Evolutionary conservation across 2,113 vertebrate genomes (phyloP), one percentile per base, ranked within the genome.

Genomic region (Sphyrna mokarran): DNA sequence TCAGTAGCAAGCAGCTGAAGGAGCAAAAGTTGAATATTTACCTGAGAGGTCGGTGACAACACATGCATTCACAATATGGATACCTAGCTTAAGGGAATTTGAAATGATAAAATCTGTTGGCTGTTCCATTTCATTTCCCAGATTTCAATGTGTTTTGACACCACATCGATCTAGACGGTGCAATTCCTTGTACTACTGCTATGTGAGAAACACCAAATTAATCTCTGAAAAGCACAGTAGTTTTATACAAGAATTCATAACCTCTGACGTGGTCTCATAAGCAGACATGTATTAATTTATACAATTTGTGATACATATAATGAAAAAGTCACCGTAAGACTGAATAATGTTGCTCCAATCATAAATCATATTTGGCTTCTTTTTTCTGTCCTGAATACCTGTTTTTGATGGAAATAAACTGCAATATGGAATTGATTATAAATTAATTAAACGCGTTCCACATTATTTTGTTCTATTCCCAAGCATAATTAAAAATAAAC

Each of bases 111-210:
- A 85, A 22, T 40, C 43, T 85, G 37, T 85, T 43, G 83, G 83
- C 83, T 85, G 37, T 86, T 86, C 83, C 40, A 43, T 86, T 86
- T 86, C 83, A 86, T 20, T 86, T 86, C 83, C 40, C 83, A 86
- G 18, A 86, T 20, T 40, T 43, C 16, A 40, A 20, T 40, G 11
- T 29, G 58, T 87, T 23, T 23, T 54, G 43, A 54, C 43, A 87
- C 85, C 54, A 48, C 85, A 54, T 87, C 40, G 54, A 87, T 87
- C 58, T 54, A 87, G 85, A 87, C 85, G 54, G 43, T 87, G 43
- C 54, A 87, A 87, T 87, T 26, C 48, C 43, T 87, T 87, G 43
- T 87, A 54, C 43, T 43, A 54, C 43, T 54, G 29, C 23, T 10
- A 43, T 54, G 43, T 43, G 54, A 87, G 48, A 87, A 54, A 54